phyloP scores from a whole-genome alignment of 2,888 invertebrate genomes.

The Cremastinae sp. region DNA sequence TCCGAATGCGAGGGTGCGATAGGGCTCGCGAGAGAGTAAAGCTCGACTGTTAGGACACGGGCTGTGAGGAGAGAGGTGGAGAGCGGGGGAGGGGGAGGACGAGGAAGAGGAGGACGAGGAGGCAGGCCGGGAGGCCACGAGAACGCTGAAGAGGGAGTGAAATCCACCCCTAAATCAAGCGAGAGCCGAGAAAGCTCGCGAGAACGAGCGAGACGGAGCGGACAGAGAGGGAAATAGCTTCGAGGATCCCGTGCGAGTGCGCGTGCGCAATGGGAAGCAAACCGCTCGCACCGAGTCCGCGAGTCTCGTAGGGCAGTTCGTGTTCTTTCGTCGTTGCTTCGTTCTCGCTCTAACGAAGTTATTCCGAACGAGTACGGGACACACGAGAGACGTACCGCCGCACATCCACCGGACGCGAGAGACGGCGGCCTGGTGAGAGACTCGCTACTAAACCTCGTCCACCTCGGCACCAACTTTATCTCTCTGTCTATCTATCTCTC shows the following conservation, averaged over 20 bases:
- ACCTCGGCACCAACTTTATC: constrained; percentile 34
- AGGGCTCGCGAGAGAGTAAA: constrained; percentile 43
- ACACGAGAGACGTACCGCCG: constrained; percentile 62
- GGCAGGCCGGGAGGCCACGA: constrained; percentile 1
- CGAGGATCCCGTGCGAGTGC: constrained; percentile 54
- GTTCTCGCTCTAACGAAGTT: constrained; percentile 75
- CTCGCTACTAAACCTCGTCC: constrained; percentile 21
- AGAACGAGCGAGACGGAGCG: constrained; percentile 31
- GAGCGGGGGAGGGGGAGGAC: too few species aligned
- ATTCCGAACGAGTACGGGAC: constrained; percentile 69
- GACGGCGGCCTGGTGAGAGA: constrained; percentile 41
- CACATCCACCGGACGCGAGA: constrained; percentile 45
- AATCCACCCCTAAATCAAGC: constrained; percentile 41
- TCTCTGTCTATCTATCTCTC: constrained; percentile 28
- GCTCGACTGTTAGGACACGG: constrained; percentile 33
- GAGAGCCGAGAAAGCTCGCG: constrained; percentile 51
- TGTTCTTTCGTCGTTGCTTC: constrained; percentile 77
- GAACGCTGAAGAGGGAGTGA: constrained; percentile 38
- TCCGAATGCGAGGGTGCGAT: constrained; percentile 37
- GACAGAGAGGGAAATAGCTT: constrained; percentile 5
- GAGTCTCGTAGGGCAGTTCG: constrained; percentile 73
- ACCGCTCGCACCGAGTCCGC: constrained; percentile 66
- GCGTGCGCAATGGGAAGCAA: constrained; percentile 63
- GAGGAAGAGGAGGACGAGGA: too few species aligned
- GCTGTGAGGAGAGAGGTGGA: constrained; percentile 39